Conservation (phyloP, 2,888 invertebrate species). For the Dexiosoma caninum region DNA sequence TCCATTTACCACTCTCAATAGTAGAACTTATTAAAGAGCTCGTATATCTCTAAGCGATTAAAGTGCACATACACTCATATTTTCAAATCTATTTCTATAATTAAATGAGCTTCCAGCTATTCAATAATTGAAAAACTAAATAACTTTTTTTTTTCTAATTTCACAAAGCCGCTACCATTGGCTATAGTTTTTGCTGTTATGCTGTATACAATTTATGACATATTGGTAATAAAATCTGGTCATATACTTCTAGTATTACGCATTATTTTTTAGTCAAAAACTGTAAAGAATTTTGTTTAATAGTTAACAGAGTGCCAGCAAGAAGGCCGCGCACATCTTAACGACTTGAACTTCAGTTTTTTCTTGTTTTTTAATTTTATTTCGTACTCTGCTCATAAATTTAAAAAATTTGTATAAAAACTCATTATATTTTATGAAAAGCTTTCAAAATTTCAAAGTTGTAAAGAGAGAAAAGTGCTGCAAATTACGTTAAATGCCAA, state of each 20-base stretch:
- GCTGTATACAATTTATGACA: slow-evolving; percentile 20
- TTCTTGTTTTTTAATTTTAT: too few relatives aligned
- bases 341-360: too few relatives aligned
- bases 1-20: background rate
- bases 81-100: slow-evolving; percentile 30
- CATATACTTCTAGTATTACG: slow-evolving; percentile 43
- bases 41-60: background rate
- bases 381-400: too few relatives aligned
- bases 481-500: slow-evolving; percentile 16
- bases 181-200: too few relatives aligned
- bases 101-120: slow-evolving; percentile 40
- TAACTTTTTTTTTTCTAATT: too few relatives aligned
- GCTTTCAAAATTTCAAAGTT: too few relatives aligned
- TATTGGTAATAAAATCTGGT: slow-evolving; percentile 24
- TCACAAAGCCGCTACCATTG: background rate
- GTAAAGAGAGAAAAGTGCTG: background rate
- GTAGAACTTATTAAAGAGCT: background rate
- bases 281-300: slow-evolving; percentile 19
- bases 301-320: background rate
- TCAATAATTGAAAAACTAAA: slow-evolving; percentile 41
- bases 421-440: slow-evolving; percentile 28
- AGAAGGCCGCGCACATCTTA: too few relatives aligned
- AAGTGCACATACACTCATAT: too few relatives aligned
- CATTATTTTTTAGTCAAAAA: slow-evolving; percentile 11
- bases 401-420: too few relatives aligned